Base-by-base conservation (phyloP, 2,113 vertebrate genomes). In the Calonectris borealis region DNA sequence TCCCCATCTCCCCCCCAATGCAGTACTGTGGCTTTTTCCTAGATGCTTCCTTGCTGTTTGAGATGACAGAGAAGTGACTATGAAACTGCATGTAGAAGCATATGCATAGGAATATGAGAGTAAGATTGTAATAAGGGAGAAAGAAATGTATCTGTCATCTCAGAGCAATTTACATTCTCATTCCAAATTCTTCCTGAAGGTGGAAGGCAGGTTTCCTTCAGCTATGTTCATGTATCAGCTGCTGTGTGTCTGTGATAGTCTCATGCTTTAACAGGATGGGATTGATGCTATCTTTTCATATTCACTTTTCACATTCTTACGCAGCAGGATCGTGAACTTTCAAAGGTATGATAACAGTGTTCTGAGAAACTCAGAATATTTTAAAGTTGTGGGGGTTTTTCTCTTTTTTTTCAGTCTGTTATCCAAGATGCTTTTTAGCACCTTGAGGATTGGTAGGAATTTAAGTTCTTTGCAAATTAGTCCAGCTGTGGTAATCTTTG, bases 141-240 rank as follows among this genome's bases (percentile, higher is more conserved):
- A 34, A 64, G 83, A 65, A 66, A 52, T 6, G 3, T 9, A 31
- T 71, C 48, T 83, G 25, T 31, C 58, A 65, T 1, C 40, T 89
- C 34, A 48, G 44, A 86, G 60, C 8, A 16, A 9, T 75, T 71
- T 16, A 10, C 34, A 7, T n/a, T 55, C 62, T 90, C 34, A 1
- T 86, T 81, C 19, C 68, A 60, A 48, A 2, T 14, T 27, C 17
- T 38, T 54, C 42, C 32, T 58, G 36, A 25, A 3, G 3, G 36
- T 76, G 57, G 42, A 36, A 49, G 52, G 55, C 51, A 78, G 73
- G 2, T 51, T 91, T 71, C 36, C 51, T 55, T 54, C 7, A 27
- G 92, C 71, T 86, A 5, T 6, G 0, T 4, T 54, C 26, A 0
- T 1, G 2, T 54, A 4, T 48, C 65, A 68, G 52, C 48, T 52